Conservation (phyloP, 2,888 invertebrate species). For the Cantharis rufa region DNA sequence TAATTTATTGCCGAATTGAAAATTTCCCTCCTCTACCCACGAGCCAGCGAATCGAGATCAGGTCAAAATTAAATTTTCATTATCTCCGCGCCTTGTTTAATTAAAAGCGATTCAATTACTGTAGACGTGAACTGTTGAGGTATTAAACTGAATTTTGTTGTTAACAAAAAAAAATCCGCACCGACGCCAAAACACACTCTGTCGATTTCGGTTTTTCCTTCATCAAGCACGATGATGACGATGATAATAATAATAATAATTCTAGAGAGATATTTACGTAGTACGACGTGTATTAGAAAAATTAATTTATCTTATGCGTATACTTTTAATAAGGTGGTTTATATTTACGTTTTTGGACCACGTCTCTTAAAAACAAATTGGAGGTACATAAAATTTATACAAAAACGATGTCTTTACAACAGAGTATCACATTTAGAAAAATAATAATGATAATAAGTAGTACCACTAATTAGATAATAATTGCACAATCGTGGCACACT, state of each 20-base stretch:
- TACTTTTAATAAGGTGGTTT: conserved; percentile 30
- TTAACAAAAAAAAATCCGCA: not conserved
- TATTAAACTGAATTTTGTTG: not conserved
- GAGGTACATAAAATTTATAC: conserved; percentile 24
- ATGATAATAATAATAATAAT: not conserved
- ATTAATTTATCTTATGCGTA: conserved; percentile 34
- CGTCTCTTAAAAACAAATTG: conserved; percentile 31
- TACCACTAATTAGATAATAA: conserved; percentile 40
- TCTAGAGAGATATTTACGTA: conserved; percentile 27
- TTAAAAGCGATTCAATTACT: not conserved
- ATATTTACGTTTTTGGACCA: conserved; percentile 36
- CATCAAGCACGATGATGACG: not conserved
- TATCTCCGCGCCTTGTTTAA: not conserved
- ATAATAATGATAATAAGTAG: conserved; percentile 36
- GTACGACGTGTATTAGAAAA: conserved; percentile 21
- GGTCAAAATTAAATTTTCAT: not conserved
- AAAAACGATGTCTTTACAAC: conserved; percentile 36
- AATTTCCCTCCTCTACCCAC: not conserved
- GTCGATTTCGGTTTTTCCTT: not conserved
- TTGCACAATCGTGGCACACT: conserved; percentile 55
- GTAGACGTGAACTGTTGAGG: not conserved
- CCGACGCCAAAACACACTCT: not conserved
- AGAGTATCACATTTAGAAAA: conserved; percentile 41
- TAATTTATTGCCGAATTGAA: not conserved
- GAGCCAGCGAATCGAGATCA: not conserved